Evolutionary conservation across 2,113 vertebrate genomes (phyloP).

Genomic region (Melanocharis versteri): DNA sequence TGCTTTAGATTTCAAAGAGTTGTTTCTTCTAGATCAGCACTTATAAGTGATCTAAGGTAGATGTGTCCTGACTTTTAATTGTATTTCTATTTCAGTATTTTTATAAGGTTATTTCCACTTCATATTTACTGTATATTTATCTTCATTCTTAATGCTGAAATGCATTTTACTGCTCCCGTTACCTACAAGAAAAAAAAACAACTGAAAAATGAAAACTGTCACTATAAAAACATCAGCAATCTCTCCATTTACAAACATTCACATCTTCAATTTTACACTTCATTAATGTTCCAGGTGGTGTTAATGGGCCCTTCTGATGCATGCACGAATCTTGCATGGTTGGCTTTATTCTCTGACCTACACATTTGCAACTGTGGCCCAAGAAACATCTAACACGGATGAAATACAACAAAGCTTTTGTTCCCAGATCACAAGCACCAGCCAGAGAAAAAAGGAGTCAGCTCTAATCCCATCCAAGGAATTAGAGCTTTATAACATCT

Average conservation of each 20-base stretch:
- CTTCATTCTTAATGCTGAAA: not conserved
- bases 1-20: not conserved
- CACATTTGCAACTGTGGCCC: not conserved
- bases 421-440: not conserved
- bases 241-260: not conserved
- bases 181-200: not conserved
- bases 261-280: not conserved
- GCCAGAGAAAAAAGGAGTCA: not conserved
- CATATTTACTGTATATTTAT: not conserved
- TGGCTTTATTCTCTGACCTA: not conserved
- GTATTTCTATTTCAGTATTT: not conserved
- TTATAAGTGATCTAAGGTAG: not conserved
- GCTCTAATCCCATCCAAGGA: not conserved
- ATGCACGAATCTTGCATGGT: not conserved
- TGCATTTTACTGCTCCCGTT: not conserved
- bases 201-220: not conserved
- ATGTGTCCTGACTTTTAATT: not conserved
- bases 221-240: accelerated
- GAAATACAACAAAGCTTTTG: not conserved
- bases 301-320: not conserved
- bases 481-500: not conserved
- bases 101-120: not conserved
- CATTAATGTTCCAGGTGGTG: not conserved
- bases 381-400: not conserved
- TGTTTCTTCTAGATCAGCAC: not conserved